Percentiles rank a stretch among this genome's conserved stretches.
These are phyloP conservation scores for Fringilla coelebs DNA, from an alignment of 2,797 vertebrate genomes.

Conservation along the genomic window DNA sequence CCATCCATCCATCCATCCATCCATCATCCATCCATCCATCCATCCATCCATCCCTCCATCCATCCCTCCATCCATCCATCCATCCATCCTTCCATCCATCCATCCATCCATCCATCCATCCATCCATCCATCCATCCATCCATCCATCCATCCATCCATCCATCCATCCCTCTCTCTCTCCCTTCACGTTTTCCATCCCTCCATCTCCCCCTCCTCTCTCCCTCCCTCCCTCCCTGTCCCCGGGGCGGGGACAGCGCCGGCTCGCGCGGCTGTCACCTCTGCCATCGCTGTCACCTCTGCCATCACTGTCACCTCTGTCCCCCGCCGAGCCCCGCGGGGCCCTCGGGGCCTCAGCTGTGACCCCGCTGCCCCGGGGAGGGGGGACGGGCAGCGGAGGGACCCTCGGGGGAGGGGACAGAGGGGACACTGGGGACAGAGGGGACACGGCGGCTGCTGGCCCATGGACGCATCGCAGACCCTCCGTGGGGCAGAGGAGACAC, in stretches of 20 bases:
- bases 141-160: too few relatives aligned
- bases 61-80: too few relatives aligned
- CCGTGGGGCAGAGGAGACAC: neutral
- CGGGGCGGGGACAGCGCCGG: neutral
- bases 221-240: neutral
- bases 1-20: too few relatives aligned
- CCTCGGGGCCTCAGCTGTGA: neutral
- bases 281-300: neutral
- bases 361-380: neutral
- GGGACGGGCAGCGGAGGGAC: neutral
- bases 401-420: neutral
- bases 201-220: neutral
- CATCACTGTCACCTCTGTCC: neutral
- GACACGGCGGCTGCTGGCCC: neutral
- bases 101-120: too few relatives aligned
- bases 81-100: too few relatives aligned
- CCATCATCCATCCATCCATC: too few relatives aligned
- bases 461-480: too few relatives aligned
- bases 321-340: neutral
- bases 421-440: neutral
- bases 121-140: too few relatives aligned
- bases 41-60: neutral
- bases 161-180: neutral
- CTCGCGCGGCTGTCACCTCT: neutral
- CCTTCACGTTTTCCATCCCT: neutral